Base-by-base conservation (phyloP, 2,113 vertebrate species). In the Amphilophus citrinellus region DNA sequence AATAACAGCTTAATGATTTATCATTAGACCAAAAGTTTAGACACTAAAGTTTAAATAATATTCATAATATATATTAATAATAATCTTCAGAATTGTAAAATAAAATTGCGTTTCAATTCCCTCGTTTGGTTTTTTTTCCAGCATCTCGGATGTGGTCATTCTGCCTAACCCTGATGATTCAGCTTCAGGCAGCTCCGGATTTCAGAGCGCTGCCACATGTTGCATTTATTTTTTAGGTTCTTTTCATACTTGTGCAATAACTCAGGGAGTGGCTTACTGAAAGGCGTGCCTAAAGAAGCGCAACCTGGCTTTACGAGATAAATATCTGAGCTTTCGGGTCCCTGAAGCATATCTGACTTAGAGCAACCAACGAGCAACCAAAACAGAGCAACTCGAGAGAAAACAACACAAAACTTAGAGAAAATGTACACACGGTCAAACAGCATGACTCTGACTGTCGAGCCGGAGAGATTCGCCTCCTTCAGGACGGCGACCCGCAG, bases 341-440 rank as follows among this genome's bases (percentile, higher is more conserved):
- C 0, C 2, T 0, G 0, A 7, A 27, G 18, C 15, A 22, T 3
- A 85, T 83, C 83, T 42, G 11, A 63, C 86, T 71, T 24, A 15
- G 57, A 11, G 15, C 56, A 6, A 42, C 0, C 50, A 1, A 42
- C 2, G 22, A 80, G 39, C 58, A 57, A 10, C 17, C 6, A 6
- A 14, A n/a, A 68, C 8, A 0, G 9, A 10, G 0, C 18, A 42
- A 71, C 7, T 8, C 10, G 4, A 73, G 17, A 0, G 66, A 71
- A 32, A 53, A 6, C 66, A 0, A 71, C 27, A 61, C 61, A 62
- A 22, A 50, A 57, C n/a, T n/a, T 6, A 0, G 4, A 82, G 24
- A 83, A 59, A 3, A 95, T 92, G 92, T 94, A 90, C 39, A n/a
- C 77, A 10, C 90, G 90, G 60, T 87, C 96, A 5, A 80, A 86